A percentile compares a stretch with the other conserved stretches of the same genome.
These are phyloP conservation scores for Mungos mungo DNA, from an alignment of 2,113 vertebrate species.

Conservation along the genomic window DNA sequence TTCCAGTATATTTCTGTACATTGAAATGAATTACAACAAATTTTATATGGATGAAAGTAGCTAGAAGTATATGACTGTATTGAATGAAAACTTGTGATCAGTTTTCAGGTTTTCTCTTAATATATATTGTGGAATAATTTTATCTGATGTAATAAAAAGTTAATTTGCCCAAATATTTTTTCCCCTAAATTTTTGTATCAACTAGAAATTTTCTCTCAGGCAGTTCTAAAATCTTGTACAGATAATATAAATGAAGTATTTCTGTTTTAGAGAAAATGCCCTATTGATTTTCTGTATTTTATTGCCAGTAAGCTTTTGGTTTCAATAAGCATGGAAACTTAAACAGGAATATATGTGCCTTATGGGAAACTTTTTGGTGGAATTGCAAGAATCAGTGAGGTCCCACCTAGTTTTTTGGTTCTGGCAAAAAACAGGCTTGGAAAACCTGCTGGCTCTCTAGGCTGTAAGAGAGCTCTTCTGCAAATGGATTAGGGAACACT, in stretches of 20 bases:
- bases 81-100: not conserved
- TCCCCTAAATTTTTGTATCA: not conserved
- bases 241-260: conserved; percentile 25
- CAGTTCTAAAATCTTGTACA: not conserved
- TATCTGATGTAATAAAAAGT: not conserved
- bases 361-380: not conserved
- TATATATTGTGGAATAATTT: not conserved
- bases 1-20: not conserved
- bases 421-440: not conserved
- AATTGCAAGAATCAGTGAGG: not conserved
- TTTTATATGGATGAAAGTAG: not conserved
- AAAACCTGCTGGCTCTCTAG: not conserved
- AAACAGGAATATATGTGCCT: not conserved
- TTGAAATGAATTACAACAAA: not conserved
- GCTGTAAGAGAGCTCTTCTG: not conserved
- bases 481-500: not conserved
- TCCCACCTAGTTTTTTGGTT: not conserved
- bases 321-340: not conserved
- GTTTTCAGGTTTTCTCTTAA: not conserved
- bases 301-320: not conserved
- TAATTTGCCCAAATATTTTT: conserved; percentile 36
- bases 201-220: not conserved
- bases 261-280: conserved; percentile 2
- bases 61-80: not conserved
- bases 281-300: conserved; percentile 44